phyloP scores from a whole-genome alignment of 2,888 invertebrate species.

The Erynnis tages region DNA sequence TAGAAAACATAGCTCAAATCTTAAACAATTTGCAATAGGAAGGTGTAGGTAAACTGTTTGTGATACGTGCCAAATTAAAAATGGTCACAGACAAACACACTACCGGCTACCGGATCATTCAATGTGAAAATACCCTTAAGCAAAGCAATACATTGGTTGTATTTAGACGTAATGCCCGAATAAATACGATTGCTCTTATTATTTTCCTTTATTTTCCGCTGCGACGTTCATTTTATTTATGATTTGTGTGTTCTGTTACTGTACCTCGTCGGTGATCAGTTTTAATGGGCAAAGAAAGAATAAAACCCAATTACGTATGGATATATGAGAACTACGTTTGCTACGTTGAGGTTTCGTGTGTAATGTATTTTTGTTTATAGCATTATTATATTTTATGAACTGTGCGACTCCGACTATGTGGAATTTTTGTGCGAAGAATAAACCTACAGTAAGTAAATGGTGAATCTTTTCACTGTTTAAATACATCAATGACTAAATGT shows the following conservation, averaged over 20 bases:
- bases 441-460: too few relatives aligned
- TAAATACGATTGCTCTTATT: conserved; percentile 51
- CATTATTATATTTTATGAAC: too few relatives aligned
- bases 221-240: conserved; percentile 20
- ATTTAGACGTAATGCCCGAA: conserved; percentile 60
- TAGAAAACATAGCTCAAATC: too few relatives aligned
- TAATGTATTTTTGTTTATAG: too few relatives aligned
- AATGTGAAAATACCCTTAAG: background rate
- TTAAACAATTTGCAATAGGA: too few relatives aligned
- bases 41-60: too few relatives aligned
- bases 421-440: too few relatives aligned
- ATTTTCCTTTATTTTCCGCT: conserved; percentile 26
- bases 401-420: too few relatives aligned
- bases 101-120: background rate
- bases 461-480: too few relatives aligned
- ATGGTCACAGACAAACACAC: background rate
- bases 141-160: conserved; percentile 31
- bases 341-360: background rate
- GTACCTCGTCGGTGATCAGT: conserved; percentile 15
- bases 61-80: too few relatives aligned
- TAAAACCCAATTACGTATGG: conserved; percentile 14
- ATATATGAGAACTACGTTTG: conserved; percentile 7
- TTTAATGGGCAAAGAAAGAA: conserved; percentile 20
- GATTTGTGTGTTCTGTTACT: conserved; percentile 4
- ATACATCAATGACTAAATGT: too few relatives aligned